Percentiles rank a stretch among this genome's conserved stretches.
Conservation (phyloP, 1,140 invertebrate genomes). For the Zelostemma sp. region DNA sequence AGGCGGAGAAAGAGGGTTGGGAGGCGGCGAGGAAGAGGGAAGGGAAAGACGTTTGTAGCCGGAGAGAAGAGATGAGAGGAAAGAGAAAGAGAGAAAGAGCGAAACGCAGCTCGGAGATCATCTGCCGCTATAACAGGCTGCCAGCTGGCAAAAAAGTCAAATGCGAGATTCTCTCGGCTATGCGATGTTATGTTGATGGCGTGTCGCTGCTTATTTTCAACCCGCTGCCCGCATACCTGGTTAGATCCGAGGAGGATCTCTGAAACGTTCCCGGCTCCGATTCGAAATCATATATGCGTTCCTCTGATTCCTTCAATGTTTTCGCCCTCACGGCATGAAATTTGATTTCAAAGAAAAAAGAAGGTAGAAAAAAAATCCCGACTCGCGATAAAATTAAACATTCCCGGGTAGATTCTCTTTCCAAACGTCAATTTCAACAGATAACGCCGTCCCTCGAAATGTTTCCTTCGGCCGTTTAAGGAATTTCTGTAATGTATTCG, state of each 20-base stretch:
- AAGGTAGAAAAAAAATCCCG: neutral
- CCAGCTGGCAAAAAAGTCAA: constrained; percentile 70
- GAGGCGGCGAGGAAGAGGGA: constrained; percentile 20
- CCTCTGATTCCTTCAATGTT: constrained; percentile 32
- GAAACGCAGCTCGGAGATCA: constrained; percentile 62
- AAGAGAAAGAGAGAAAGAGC: constrained; percentile 32
- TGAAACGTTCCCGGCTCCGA: constrained; percentile 62
- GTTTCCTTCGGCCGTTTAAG: too few species aligned
- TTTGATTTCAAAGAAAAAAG: constrained; percentile 13
- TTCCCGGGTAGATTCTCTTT: neutral
- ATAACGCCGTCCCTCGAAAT: too few species aligned
- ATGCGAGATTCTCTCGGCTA: constrained; percentile 62
- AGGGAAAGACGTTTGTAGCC: constrained; percentile 29
- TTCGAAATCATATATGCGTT: constrained; percentile 63
- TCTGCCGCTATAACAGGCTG: constrained; percentile 68
- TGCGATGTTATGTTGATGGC: constrained; percentile 68
- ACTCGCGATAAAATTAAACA: neutral
- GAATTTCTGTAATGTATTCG: too few species aligned
- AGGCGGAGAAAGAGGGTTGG: constrained; percentile 26
- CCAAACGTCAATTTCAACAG: neutral
- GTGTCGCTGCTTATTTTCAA: constrained; percentile 69
- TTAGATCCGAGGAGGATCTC: constrained; percentile 61
- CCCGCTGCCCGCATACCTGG: constrained; percentile 65
- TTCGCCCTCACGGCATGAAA: neutral
- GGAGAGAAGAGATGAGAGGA: constrained; percentile 39